Evolutionary conservation across 2,888 invertebrate species (phyloP).

Genomic region (Mesopsocus fuscifrons): DNA sequence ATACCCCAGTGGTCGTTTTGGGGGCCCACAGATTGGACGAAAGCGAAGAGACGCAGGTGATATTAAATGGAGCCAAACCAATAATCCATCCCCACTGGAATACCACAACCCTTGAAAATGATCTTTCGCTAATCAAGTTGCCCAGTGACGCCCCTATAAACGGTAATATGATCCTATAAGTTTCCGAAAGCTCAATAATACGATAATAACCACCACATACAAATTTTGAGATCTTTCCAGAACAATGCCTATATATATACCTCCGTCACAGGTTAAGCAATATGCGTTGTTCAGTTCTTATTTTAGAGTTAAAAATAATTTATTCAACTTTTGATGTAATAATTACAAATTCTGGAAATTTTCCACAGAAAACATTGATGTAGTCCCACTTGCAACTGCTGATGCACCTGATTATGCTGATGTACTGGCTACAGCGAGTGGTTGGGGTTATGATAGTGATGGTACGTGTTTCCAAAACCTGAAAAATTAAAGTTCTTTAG

Average conservation of each 20-base stretch:
- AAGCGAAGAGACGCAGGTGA: not conserved
- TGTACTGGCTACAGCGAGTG: not conserved
- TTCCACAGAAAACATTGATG: too few species aligned
- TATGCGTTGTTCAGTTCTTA: too few species aligned
- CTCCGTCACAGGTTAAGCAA: too few species aligned
- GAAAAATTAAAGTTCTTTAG: too few species aligned
- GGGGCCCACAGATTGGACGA: constrained; percentile 3
- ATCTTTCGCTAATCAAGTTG: constrained; percentile 13
- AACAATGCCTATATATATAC: too few species aligned
- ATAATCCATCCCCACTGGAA: constrained; percentile 15
- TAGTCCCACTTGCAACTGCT: not conserved
- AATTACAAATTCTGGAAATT: too few species aligned
- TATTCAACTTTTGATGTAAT: too few species aligned
- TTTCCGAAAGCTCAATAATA: too few species aligned
- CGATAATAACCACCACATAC: too few species aligned
- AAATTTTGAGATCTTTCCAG: too few species aligned
- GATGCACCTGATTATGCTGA: not conserved
- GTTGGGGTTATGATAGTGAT: constrained; percentile 2
- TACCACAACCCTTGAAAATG: constrained; percentile 12
- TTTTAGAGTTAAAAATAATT: too few species aligned
- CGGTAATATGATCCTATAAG: constrained; percentile 11
- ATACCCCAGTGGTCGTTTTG: constrained; percentile 1
- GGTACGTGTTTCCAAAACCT: not conserved
- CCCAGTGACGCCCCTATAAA: constrained; percentile 10
- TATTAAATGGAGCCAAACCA: constrained; percentile 11